Evolutionary conservation across 30 jellyfish, hydroid and myxozoan genomes (phyloP), one percentile per base, ranked within the genome.

Genomic region (Phacellophora camtschatica): DNA sequence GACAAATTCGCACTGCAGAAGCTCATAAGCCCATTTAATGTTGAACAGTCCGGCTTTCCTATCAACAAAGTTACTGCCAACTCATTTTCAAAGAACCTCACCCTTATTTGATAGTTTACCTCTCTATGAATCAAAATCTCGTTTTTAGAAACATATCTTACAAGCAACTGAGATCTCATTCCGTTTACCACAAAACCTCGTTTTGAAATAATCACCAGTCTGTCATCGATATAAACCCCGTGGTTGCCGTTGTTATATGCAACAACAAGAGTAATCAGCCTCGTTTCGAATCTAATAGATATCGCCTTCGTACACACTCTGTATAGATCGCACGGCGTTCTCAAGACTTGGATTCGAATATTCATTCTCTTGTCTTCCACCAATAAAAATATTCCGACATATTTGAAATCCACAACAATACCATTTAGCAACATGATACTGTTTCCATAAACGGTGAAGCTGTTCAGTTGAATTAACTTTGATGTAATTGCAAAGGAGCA

Each of bases 291-390:
- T 20, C 64, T 42, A 18, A 77, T 13, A 0, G 89, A 54, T 20
- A 77, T 34, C 23, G 79, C 64, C 72, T 77, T 77, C 6, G 66
- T 64, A 41, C 89, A 77, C 8, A 77, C 71, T 34, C 36, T 77
- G 19, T 46, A 29, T 57, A 41, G 31, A 29, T 63, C 65, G 35
- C 89, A 77, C 42, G 81, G 89, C 66, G 63, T 27, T 23, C 63
- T 81, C 31, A 57, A 50, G 27, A 77, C 23, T 58, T 77, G 73
- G 18, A 77, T 64, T 9, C 89, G 79, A 42, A 51, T 64, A 39
- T 46, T 28, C 35, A 56, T 45, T 3, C 69, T 33, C 32, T 32
- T 10, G 11, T 81, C 84, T 27, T 66, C 71, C 46, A 64, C 28
- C 49, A 81, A 68, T 4, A 81, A 27, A 41, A 81, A 81, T 19